phyloP scores from a whole-genome alignment of 1,140 invertebrate species.

The Sycobia sp. region DNA sequence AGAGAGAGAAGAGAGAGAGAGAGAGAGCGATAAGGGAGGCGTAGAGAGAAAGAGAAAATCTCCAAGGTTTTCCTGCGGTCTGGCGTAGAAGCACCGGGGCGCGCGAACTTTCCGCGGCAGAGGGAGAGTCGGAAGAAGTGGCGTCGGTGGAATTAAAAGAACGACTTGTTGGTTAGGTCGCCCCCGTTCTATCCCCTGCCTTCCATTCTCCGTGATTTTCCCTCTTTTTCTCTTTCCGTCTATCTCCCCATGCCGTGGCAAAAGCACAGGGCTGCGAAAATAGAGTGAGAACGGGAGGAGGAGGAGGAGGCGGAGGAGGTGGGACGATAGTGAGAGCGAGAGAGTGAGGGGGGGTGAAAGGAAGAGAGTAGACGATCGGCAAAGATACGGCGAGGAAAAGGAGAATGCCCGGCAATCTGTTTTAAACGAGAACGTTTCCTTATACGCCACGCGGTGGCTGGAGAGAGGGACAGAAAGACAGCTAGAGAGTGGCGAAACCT shows the following conservation, averaged over 20 bases:
- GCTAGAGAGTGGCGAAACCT: constrained; percentile 8
- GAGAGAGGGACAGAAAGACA: neutral
- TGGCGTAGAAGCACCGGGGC: too few relatives aligned
- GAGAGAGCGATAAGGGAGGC: too few relatives aligned
- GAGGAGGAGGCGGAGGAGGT: constrained; percentile 30
- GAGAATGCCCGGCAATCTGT: constrained; percentile 52
- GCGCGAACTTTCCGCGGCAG: constrained; percentile 7
- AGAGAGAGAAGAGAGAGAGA: too few relatives aligned
- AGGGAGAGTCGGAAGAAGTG: constrained; percentile 34
- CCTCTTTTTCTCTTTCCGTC: constrained; percentile 36
- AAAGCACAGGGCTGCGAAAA: too few relatives aligned
- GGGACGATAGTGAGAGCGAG: neutral
- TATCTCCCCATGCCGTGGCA: constrained; percentile 7
- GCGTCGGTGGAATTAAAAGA: constrained; percentile 55
- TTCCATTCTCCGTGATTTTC: constrained; percentile 10
- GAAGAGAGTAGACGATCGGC: constrained; percentile 19
- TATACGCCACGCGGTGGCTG: neutral
- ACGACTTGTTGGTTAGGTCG: constrained; percentile 59
- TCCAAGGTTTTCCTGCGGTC: neutral
- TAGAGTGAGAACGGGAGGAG: constrained; percentile 15
- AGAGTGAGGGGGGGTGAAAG: neutral
- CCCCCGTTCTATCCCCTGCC: constrained; percentile 39
- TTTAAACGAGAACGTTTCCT: constrained; percentile 35
- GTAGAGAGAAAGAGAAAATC: too few relatives aligned
- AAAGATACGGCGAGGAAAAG: too few relatives aligned